Evolutionary conservation across 2,888 invertebrate genomes (phyloP).

Genomic region (Alitta virens): DNA sequence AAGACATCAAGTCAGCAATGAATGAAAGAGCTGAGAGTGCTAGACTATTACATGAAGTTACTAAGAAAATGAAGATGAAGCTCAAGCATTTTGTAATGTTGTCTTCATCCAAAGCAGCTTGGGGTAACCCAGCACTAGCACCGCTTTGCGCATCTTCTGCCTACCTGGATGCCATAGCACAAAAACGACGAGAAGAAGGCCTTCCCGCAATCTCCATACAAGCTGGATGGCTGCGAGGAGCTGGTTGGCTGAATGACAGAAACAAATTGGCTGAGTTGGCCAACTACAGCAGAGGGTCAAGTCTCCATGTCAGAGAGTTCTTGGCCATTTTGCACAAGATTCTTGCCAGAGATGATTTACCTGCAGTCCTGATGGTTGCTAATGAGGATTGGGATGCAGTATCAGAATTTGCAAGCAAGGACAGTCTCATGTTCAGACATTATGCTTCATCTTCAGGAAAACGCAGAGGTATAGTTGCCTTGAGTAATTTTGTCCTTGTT

Average conservation of each 20-base stretch:
- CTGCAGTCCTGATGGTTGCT: conserved; percentile 5
- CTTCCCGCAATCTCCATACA: conserved; percentile 5
- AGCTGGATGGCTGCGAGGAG: conserved; percentile 5
- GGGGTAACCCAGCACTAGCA: conserved; percentile 1
- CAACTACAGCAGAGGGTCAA: not conserved
- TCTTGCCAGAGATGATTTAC: not conserved
- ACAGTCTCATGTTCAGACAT: not conserved
- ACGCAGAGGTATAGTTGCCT: not conserved
- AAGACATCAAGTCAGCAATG: not conserved
- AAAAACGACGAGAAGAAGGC: not conserved
- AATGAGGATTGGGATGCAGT: conserved; percentile 13
- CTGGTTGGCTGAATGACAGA: conserved; percentile 1
- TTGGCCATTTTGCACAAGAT: conserved; percentile 6
- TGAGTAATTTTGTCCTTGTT: too few species aligned
- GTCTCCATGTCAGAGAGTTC: conserved; percentile 7
- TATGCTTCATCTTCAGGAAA: conserved; percentile 4
- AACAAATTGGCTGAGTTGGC: not conserved
- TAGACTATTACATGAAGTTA: not conserved
- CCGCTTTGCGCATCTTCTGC: not conserved
- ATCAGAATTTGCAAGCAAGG: not conserved
- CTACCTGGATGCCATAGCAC: conserved; percentile 5
- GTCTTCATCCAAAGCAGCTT: conserved; percentile 4
- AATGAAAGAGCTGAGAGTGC: not conserved
- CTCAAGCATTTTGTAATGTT: conserved; percentile 13
- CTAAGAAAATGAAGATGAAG: not conserved